phyloP scores from a whole-genome alignment of 1,140 invertebrate genomes.

The Drosophila auraria region DNA sequence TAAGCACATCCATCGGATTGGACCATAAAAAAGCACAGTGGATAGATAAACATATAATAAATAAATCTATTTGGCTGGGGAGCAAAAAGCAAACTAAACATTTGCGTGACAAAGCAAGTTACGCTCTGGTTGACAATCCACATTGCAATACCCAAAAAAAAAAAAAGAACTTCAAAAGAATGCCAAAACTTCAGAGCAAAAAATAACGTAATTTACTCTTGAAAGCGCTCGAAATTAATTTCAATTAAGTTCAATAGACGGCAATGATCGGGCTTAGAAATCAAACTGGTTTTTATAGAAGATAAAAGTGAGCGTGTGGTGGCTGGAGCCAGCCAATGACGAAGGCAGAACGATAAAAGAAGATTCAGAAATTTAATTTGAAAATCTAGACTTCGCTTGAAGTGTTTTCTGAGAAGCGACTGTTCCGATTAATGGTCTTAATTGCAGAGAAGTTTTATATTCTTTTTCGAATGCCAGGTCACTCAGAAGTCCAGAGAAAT shows the following conservation, averaged over 20 bases:
- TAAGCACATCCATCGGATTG: constrained; percentile 39
- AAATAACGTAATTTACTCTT: constrained; percentile 56
- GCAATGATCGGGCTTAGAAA: constrained; percentile 19
- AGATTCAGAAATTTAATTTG: neutral
- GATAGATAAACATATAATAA: constrained; percentile 13
- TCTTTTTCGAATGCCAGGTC: constrained; percentile 12
- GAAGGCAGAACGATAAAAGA: constrained; percentile 21
- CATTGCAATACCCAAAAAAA: constrained; percentile 43
- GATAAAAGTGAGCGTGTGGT: neutral
- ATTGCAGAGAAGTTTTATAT: constrained; percentile 3
- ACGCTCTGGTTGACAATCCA: constrained; percentile 74
- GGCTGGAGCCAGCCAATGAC: neutral
- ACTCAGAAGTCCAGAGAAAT: neutral
- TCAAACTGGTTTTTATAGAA: constrained; percentile 34
- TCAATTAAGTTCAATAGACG: constrained; percentile 56
- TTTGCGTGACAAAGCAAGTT: constrained; percentile 69
- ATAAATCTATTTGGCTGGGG: constrained; percentile 12
- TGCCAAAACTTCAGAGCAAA: constrained; percentile 18
- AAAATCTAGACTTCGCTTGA: constrained; percentile 11
- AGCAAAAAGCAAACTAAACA: constrained; percentile 34
- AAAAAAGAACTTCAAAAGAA: constrained; percentile 25
- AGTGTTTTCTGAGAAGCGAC: constrained; percentile 12
- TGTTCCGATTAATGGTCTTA: constrained; percentile 3
- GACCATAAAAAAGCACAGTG: constrained; percentile 25
- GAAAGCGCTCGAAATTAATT: constrained; percentile 56